phyloP scores from a whole-genome alignment of 2,888 invertebrate species.

The Agapetus fuscipes region DNA sequence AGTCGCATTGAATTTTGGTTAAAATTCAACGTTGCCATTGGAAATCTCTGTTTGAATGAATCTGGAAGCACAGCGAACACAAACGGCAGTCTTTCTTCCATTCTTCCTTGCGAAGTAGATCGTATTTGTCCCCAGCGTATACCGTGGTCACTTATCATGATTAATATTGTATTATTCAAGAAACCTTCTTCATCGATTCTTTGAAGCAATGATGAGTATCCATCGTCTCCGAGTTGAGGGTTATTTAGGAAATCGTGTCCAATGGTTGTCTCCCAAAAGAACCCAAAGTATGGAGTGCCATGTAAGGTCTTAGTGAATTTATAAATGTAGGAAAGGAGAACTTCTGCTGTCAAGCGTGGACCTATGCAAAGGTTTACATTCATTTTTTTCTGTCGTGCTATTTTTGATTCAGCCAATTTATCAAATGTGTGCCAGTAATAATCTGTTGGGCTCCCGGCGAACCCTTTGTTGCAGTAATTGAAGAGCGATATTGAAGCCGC shows the following conservation, averaged over 20 bases:
- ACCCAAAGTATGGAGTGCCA: slow-evolving; percentile 60
- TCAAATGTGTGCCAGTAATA: slow-evolving; percentile 73
- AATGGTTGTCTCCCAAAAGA: slow-evolving; percentile 76
- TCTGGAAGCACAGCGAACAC: slow-evolving; percentile 63
- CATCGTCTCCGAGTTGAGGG: slow-evolving; percentile 62
- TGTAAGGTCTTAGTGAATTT: slow-evolving; percentile 52
- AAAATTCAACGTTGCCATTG: slow-evolving; percentile 53
- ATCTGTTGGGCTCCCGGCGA: slow-evolving; percentile 70
- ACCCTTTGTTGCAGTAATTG: slow-evolving; percentile 70
- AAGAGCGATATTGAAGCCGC: slow-evolving; percentile 69
- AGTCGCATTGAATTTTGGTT: slow-evolving; percentile 55
- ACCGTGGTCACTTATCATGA: slow-evolving; percentile 85
- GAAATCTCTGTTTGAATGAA: slow-evolving; percentile 56
- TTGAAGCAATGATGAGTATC: slow-evolving; percentile 49
- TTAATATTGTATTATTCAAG: slow-evolving; percentile 56
- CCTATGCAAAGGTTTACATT: slow-evolving; percentile 66
- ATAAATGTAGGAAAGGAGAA: slow-evolving; percentile 60
- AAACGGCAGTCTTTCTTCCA: slow-evolving; percentile 84
- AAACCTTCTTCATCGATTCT: slow-evolving; percentile 41
- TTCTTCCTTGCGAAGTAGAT: slow-evolving; percentile 71
- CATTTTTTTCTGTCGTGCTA: slow-evolving; percentile 53
- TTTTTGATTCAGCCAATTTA: slow-evolving; percentile 53
- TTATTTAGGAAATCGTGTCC: slow-evolving; percentile 79
- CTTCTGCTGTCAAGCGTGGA: slow-evolving; percentile 55
- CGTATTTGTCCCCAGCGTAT: slow-evolving; percentile 79